Percentiles rank a stretch among this genome's conserved stretches.
Evolutionary conservation across 1,140 invertebrate species (phyloP).

Genomic region (Oncopodura yosiiana): DNA sequence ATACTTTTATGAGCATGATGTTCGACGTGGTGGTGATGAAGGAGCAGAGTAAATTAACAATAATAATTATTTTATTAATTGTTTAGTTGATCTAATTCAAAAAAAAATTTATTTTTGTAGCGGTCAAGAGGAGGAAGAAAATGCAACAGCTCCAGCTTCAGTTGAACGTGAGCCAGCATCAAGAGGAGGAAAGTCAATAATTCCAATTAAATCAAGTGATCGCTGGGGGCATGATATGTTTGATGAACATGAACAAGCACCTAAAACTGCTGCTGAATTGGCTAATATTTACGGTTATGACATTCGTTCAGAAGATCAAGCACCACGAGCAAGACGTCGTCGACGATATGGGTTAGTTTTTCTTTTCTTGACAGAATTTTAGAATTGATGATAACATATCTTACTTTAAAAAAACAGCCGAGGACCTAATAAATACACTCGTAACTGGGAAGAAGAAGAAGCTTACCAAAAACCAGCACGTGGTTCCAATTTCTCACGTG

Average conservation of each 20-base stretch:
- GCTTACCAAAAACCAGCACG: constrained; percentile 50
- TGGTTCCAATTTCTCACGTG: constrained; percentile 23
- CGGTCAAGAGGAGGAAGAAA: constrained; percentile 15
- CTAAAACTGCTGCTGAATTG: constrained; percentile 78
- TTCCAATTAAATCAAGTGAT: constrained; percentile 49
- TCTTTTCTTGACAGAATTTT: neutral
- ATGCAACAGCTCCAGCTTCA: neutral
- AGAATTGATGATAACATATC: neutral
- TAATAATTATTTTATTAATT: neutral
- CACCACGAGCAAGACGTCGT: constrained; percentile 71
- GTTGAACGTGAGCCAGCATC: constrained; percentile 14
- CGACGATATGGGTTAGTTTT: constrained; percentile 65
- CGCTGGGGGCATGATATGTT: constrained; percentile 86
- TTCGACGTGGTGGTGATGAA: constrained; percentile 62
- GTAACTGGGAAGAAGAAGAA: constrained; percentile 84
- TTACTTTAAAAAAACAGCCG: constrained; percentile 49
- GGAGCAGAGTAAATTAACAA: constrained; percentile 39
- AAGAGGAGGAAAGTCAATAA: constrained; percentile 31
- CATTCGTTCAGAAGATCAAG: constrained; percentile 81
- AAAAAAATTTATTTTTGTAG: neutral
- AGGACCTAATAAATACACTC: constrained; percentile 79
- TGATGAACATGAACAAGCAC: constrained; percentile 66
- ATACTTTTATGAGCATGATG: constrained; percentile 93
- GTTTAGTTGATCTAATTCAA: neutral
- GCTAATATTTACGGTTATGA: constrained; percentile 87